phyloP scores from a whole-genome alignment of 2,888 invertebrate species.

The Macroteleia sp. region DNA sequence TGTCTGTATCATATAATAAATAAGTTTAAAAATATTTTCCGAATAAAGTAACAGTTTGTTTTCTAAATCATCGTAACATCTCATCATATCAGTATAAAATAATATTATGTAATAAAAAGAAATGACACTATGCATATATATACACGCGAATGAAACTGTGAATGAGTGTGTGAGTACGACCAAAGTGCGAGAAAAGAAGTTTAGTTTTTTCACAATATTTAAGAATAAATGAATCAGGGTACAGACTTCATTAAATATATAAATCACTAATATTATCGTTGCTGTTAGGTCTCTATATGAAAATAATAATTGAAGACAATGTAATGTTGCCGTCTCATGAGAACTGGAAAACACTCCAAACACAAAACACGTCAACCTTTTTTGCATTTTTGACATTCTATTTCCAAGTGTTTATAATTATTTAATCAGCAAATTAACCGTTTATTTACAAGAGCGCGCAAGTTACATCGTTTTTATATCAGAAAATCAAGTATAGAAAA shows the following conservation, averaged over 20 bases:
- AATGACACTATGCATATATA: conserved; percentile 6
- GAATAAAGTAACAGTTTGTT: not conserved
- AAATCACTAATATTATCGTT: conserved; percentile 33
- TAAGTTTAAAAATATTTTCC: not conserved
- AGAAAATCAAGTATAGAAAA: too few species aligned
- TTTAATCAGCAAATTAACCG: too few species aligned
- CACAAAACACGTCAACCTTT: conserved; percentile 16
- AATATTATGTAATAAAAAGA: conserved; percentile 1
- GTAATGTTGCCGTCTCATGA: conserved; percentile 32
- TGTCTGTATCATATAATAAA: not conserved
- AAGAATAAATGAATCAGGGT: conserved; percentile 49
- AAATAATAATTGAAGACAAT: conserved; percentile 35
- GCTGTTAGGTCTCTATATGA: conserved; percentile 39
- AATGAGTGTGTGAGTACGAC: conserved; percentile 19
- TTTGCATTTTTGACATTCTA: conserved; percentile 32
- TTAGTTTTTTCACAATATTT: conserved; percentile 54
- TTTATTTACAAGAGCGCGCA: too few species aligned
- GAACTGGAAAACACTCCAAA: conserved; percentile 4
- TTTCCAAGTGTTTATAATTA: conserved; percentile 20
- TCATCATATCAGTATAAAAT: conserved; percentile 35
- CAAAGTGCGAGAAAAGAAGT: conserved; percentile 18
- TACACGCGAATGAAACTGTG: conserved; percentile 3
- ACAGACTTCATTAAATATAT: conserved; percentile 26
- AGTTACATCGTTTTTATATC: too few species aligned
- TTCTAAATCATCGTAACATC: conserved; percentile 32